Base-by-base conservation (phyloP, 2,797 vertebrate genomes). In the Nannoperca obscura region DNA sequence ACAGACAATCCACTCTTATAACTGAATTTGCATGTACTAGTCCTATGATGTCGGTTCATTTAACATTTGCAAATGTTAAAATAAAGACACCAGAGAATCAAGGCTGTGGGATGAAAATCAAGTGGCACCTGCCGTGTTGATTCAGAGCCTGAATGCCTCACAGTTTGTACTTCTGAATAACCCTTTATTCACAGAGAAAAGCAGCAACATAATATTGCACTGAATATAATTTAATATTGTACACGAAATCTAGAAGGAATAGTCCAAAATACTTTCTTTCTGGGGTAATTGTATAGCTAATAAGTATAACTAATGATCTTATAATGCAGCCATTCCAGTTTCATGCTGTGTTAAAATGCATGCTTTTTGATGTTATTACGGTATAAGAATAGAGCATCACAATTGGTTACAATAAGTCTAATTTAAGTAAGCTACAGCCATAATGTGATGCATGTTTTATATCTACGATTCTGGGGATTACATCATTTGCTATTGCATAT, bases 51-150 rank as follows among this genome's bases (percentile, higher is more conserved):
- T 60, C 15, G 53, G 34, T 20, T 9, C 5, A 62, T 6, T 64
- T 22, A 68, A 30, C 7, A 58, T 71, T n/a, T 58, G 27, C 14
- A 55, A 58, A 50, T 44, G 13, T 69, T 44, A 50, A 34, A 67
- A 61, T 19, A 15, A 55, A 72, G 27, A 20, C 22, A 27, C 7
- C 27, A 19, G 42, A 3, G 9, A 38, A 34, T 12, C 13, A 36
- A 20, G 1, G 8, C 54, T 44, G 12, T 36, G 30, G 68, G 10
- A 40, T 24, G 40, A 52, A 60, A 32, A 63, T 15, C 2, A 17
- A 38, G 47, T 10, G 24, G 13, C 13, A 52, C 52, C 20, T 22
- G 11, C 30, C 63, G 7, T 20, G 40, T 34, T 55, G 34, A 59
- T 22, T 65, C 34, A 38, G n/a, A 52, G 62, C 32, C 1, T 9